Evolutionary conservation across 2,888 invertebrate species (phyloP).

Genomic region (Epinotia nisella): DNA sequence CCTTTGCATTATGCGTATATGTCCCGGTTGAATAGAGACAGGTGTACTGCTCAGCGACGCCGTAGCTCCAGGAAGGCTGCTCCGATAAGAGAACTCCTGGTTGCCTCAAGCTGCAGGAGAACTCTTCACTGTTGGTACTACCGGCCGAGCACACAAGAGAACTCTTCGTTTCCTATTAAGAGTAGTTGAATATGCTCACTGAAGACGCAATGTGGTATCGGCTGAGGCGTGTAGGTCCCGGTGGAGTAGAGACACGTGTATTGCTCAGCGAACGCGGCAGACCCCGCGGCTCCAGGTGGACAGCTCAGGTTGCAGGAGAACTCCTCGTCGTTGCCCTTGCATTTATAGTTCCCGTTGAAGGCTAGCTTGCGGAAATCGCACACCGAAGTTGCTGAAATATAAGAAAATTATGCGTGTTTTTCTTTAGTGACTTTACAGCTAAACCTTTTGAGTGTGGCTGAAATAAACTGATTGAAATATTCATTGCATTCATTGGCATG

Average conservation of each 20-base stretch:
- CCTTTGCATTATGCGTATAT: too few relatives aligned
- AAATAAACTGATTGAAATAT: too few relatives aligned
- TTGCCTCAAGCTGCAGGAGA: too few relatives aligned
- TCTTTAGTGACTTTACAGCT: too few relatives aligned
- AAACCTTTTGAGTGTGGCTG: too few relatives aligned
- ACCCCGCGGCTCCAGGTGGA: slow-evolving; percentile 86
- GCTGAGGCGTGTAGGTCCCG: slow-evolving; percentile 87
- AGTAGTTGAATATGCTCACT: too few relatives aligned
- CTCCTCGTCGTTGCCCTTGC: slow-evolving; percentile 85
- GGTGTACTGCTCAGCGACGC: slow-evolving; percentile 87
- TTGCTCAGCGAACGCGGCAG: slow-evolving; percentile 83
- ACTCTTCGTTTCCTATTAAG: too few relatives aligned
- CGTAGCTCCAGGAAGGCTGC: slow-evolving; percentile 87
- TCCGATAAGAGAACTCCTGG: slow-evolving; percentile 85
- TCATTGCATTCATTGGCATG: too few relatives aligned
- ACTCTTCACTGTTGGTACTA: too few relatives aligned
- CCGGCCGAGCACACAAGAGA: too few relatives aligned
- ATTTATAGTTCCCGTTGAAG: slow-evolving; percentile 91
- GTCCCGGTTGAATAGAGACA: slow-evolving; percentile 87
- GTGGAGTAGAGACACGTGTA: slow-evolving; percentile 88
- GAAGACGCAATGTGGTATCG: slow-evolving; percentile 89
- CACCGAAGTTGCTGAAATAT: slow-evolving; percentile 80
- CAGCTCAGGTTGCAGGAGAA: slow-evolving; percentile 88
- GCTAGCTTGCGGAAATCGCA: slow-evolving; percentile 86
- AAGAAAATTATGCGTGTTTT: background rate